Evolutionary conservation across 2,888 invertebrate species (phyloP).

Genomic region (Drosophila mettleri): DNA sequence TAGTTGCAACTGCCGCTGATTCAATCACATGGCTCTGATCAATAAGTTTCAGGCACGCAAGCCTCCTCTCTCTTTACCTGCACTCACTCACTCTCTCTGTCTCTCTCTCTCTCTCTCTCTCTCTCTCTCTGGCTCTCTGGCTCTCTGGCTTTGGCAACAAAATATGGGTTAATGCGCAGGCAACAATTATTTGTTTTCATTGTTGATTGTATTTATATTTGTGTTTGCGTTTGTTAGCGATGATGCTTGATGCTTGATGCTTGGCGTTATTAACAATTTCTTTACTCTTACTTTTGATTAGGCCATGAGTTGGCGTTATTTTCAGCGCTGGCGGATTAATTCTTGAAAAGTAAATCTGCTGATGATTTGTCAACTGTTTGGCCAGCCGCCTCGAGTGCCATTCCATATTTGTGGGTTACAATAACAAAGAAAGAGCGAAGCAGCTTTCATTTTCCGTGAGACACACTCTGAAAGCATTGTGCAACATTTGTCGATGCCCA

Average conservation of each 20-base stretch:
- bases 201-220: slow-evolving; percentile 67
- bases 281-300: slow-evolving; percentile 81
- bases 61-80: slow-evolving; percentile 43
- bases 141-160: slow-evolving; percentile 29
- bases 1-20: slow-evolving; percentile 72
- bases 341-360: slow-evolving; percentile 78
- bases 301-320: slow-evolving; percentile 65
- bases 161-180: slow-evolving; percentile 81
- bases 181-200: slow-evolving; percentile 73
- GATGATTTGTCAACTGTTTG: slow-evolving; percentile 73
- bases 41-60: slow-evolving; percentile 82
- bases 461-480: slow-evolving; percentile 33
- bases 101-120: neutral
- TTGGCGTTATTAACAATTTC: slow-evolving; percentile 58
- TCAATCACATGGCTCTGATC: slow-evolving; percentile 79
- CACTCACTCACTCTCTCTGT: too few relatives aligned
- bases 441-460: slow-evolving; percentile 70
- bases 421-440: slow-evolving; percentile 42
- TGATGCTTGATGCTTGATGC: slow-evolving; percentile 22
- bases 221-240: slow-evolving; percentile 28
- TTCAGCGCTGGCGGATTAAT: slow-evolving; percentile 61
- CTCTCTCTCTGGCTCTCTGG: slow-evolving; percentile 15
- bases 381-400: slow-evolving; percentile 33
- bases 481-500: slow-evolving; percentile 54
- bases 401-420: slow-evolving; percentile 61